Evolutionary conservation across 1,140 invertebrate genomes (phyloP), one percentile per base, ranked within the genome.

Genomic region (Formica selysi): DNA sequence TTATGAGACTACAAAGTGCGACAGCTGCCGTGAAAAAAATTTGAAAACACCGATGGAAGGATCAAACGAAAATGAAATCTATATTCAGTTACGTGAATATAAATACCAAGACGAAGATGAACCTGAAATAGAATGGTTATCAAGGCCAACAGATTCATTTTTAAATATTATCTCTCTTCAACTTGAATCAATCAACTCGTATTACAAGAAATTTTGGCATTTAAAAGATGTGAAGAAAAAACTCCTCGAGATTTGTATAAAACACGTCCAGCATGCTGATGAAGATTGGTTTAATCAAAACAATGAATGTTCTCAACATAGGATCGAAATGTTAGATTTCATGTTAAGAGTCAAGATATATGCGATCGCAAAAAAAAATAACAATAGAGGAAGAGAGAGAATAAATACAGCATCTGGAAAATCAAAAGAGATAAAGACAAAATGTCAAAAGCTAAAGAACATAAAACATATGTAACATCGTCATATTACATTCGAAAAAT

Each of bases 71-170:
- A 67, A 41, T 41, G 36, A 67, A 8, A 67, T 67, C 65, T 67
- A 67, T 67, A 41, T 67, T 67, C 65, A 67, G n/a, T 13, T 51
- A 51, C 16, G 1, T 19, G 48, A 51, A 51, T 51, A 51, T 51
- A 13, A 51, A 51, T 4, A 67, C 19, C 3, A 67, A 67, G 65
- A 22, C 36, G 36, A 67, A 67, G 65, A 67, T 41, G 36, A 22
- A n/a, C 36, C n/a, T 67, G 65, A 67, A 36, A 4, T 67, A 38
- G 4, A 67, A 67, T 67, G 65, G 65, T 36, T 67, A 67, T 41
- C 65, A 67, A 67, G 65, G 16, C n/a, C 65, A 67, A 67, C n/a
- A n/a, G 65, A 67, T 51, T 51, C 48, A 51, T 51, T 51, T 51
- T 51, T 19, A 13, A 51, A 51, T 16, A 51, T 16, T 51, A 51